A percentile compares a stretch with the other conserved stretches of the same genome.
Evolutionary conservation across 2,113 vertebrate species (phyloP).

Genomic region (Camelus dromedarius): DNA sequence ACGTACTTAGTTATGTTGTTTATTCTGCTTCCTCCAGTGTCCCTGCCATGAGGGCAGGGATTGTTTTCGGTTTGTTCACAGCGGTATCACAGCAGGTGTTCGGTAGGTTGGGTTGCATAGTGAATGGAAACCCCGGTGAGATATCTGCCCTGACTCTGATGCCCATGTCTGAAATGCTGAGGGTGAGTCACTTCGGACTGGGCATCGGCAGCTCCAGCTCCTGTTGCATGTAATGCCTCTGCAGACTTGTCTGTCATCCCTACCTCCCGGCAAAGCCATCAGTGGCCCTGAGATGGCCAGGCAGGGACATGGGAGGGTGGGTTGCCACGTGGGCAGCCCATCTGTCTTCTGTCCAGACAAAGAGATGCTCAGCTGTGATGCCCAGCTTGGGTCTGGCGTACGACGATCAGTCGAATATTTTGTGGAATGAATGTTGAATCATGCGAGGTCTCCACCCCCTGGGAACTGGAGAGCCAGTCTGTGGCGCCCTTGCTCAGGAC

Average conservation of each 20-base stretch:
- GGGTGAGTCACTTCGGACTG: not conserved
- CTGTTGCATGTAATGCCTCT: not conserved
- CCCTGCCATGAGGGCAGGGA: accelerated
- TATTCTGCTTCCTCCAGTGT: not conserved
- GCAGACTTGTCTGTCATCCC: not conserved
- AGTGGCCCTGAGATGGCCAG: not conserved
- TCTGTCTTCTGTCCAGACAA: not conserved
- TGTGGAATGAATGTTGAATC: not conserved
- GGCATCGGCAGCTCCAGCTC: not conserved
- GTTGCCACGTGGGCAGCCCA: not conserved
- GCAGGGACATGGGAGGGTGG: accelerated
- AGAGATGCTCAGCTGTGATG: not conserved
- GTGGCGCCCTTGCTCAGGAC: not conserved
- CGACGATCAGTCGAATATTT: not conserved
- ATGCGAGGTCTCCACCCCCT: not conserved
- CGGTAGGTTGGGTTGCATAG: not conserved
- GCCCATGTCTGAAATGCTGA: not conserved
- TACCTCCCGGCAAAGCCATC: not conserved
- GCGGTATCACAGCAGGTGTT: not conserved
- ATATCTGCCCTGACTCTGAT: not conserved
- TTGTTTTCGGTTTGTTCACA: not conserved
- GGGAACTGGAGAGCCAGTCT: not conserved
- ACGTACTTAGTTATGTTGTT: not conserved
- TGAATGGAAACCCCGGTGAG: not conserved
- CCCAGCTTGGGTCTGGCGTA: not conserved